Evolutionary conservation across 2,797 vertebrate genomes (phyloP).

Genomic region (Uromys caudimaculatus): DNA sequence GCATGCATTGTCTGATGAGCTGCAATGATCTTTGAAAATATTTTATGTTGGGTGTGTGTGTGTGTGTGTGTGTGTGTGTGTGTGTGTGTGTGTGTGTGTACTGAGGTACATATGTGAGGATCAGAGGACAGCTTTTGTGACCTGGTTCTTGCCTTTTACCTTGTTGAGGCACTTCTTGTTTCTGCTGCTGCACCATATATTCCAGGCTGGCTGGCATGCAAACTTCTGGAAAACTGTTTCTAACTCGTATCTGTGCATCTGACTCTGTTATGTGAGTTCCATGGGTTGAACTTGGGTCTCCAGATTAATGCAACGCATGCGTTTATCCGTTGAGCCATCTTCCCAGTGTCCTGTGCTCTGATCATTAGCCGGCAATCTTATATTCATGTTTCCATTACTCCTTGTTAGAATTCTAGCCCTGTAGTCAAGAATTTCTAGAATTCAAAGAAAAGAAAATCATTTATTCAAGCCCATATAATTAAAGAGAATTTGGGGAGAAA

Average conservation of each 20-base stretch:
- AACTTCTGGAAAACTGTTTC: neutral
- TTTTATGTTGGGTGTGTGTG: neutral
- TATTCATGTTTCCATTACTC: neutral
- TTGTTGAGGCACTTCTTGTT: neutral
- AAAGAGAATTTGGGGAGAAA: constrained; percentile 20
- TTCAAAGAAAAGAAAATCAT: constrained; percentile 25
- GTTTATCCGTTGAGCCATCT: neutral
- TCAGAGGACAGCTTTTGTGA: neutral
- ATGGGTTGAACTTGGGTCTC: neutral
- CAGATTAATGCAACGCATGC: neutral
- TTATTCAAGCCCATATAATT: neutral
- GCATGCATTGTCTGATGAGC: neutral
- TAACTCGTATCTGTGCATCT: neutral
- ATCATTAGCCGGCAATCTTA: neutral
- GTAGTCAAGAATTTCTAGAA: neutral
- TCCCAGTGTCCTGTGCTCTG: neutral
- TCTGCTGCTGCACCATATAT: neutral
- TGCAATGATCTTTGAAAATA: neutral
- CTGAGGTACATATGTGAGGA: neutral
- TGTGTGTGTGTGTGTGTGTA: neutral
- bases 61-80: neutral
- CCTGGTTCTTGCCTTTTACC: neutral
- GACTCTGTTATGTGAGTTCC: neutral
- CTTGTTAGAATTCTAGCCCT: neutral
- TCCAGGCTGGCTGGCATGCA: neutral